phyloP scores from a whole-genome alignment of 2,797 vertebrate genomes.

The Presbytis comata region DNA sequence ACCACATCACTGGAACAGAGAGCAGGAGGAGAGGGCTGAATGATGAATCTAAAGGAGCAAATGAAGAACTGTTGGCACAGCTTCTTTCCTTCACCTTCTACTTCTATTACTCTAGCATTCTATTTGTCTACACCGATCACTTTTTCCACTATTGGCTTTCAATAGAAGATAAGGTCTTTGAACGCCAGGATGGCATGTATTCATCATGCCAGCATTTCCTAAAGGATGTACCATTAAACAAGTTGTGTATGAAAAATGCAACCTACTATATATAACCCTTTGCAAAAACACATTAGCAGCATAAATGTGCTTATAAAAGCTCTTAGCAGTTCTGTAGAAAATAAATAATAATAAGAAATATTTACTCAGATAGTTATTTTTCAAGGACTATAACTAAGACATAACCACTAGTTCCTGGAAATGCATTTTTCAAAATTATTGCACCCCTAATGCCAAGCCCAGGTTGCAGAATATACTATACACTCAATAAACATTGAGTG shows the following conservation, averaged over 20 bases:
- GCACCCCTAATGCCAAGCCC: neutral
- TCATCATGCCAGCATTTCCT: neutral
- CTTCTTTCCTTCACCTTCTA: neutral
- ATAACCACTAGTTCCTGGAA: neutral
- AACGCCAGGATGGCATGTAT: neutral
- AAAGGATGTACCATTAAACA: neutral
- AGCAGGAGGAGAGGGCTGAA: neutral
- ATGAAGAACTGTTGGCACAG: neutral
- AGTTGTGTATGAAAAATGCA: neutral
- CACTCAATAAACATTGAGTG: neutral
- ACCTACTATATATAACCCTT: neutral
- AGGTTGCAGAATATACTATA: neutral
- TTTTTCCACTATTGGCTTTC: neutral
- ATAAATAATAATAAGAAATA: neutral
- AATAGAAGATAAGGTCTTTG: neutral
- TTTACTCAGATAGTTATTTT: neutral
- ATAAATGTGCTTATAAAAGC: neutral
- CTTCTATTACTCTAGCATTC: neutral
- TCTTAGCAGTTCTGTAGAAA: neutral
- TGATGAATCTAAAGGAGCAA: neutral
- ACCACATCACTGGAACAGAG: neutral
- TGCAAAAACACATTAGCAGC: neutral
- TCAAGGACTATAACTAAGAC: neutral
- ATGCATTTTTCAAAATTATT: neutral
- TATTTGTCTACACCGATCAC: neutral